These are phyloP conservation scores for Platygyra sinensis DNA, from an alignment of 64 coral and sea anemone species.

Conservation along the genomic window DNA sequence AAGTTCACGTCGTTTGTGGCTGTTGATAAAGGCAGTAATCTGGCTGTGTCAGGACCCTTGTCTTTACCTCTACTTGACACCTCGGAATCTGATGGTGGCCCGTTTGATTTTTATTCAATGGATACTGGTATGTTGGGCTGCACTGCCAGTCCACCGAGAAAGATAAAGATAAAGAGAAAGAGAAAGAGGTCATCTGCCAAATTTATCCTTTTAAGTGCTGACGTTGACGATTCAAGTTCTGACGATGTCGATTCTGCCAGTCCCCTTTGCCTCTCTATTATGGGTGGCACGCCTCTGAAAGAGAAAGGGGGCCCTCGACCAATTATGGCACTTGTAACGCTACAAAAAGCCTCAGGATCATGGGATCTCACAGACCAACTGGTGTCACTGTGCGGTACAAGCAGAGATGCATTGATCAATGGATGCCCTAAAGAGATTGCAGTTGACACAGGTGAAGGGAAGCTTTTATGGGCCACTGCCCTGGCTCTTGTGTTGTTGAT, in stretches of 20 bases:
- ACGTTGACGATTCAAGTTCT: too few species aligned
- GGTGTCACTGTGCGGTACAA: conserved; percentile 13
- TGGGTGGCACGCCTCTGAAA: too few species aligned
- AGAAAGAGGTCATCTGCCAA: too few species aligned
- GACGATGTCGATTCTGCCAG: too few species aligned
- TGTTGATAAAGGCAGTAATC: conserved; percentile 31
- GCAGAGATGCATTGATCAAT: conserved; percentile 5
- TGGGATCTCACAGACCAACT: conserved; percentile 61
- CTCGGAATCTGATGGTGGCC: too few species aligned
- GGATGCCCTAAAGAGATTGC: conserved; percentile 30
- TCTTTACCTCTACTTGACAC: too few species aligned
- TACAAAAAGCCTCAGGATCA: conserved; percentile 69
- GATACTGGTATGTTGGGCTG: too few species aligned
- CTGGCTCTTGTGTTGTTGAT: conserved; percentile 60
- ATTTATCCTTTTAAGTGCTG: too few species aligned
- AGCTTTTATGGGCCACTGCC: conserved; percentile 66
- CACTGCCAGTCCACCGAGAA: too few species aligned
- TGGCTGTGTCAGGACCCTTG: conserved; percentile 16
- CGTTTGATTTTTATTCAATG: not conserved
- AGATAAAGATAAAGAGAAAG: too few species aligned
- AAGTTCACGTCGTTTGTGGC: conserved; percentile 50
- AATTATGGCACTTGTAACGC: not conserved
- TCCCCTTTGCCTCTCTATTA: too few species aligned
- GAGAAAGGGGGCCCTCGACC: too few species aligned
- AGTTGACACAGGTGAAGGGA: conserved; percentile 10